Base-by-base conservation (phyloP, 2,113 vertebrate species). In the Tachysurus vachellii region DNA sequence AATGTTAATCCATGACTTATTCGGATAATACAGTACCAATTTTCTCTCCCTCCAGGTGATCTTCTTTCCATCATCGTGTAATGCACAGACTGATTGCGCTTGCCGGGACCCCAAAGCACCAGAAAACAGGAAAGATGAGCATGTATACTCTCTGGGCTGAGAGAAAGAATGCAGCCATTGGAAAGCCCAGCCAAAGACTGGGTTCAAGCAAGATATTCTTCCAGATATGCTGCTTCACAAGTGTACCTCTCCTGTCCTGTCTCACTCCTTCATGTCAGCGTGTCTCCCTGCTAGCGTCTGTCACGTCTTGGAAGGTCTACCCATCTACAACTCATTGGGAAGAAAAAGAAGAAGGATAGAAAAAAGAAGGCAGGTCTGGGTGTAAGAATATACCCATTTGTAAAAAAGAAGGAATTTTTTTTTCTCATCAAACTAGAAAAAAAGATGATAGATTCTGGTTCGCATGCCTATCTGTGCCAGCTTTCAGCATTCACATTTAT, bases 31-130 rank as follows among this genome's bases (percentile, higher is more conserved):
- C n/a, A n/a, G n/a, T n/a, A 21, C n/a, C 84, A 59, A 88, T 13
- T 90, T 26, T 91, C n/a, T 70, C 86, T 80, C 56, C 89, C 11
- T 87, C 44, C 90, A 99, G 98, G 98, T 99, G 91, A 97, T 97
- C 75, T 98, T 97, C 0, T 99, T 99, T 89, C 98, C 98, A 66
- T 97, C 97, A 96, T 97, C 97, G 87, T 99, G 98, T 90, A 97
- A 99, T 92, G 93, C 97, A 28, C 95, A 96, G 90, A 95, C 95
- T 85, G 97, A 99, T 79, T 99, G 98, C 89, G 97, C 98, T 91
- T 99, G 98, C 88, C 95, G 96, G 88, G 98, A 99, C 90, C 97
- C 97, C 50, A 94, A 95, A 0, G 97, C 98, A 82, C 92, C 96
- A 77, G 98, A 99, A 95, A 97, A 99, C 93, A 94, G 92, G 85